Conservation (phyloP, 2,113 vertebrate species). For the Leucoraja erinaceus region DNA sequence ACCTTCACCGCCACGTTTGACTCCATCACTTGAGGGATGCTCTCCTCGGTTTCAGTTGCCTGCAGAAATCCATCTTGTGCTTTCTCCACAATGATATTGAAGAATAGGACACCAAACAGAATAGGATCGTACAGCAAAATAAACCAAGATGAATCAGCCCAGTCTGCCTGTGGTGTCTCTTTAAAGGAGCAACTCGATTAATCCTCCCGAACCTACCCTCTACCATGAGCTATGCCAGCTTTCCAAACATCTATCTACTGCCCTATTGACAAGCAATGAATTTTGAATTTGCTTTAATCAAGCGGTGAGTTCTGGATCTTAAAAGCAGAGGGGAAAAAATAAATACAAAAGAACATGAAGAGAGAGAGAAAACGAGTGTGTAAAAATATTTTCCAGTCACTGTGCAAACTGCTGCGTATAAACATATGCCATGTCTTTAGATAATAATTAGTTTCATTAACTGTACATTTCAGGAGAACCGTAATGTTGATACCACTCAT, state of each 20-base stretch:
- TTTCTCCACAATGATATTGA: too few relatives aligned
- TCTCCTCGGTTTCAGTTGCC: too few relatives aligned
- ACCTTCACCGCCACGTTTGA: too few relatives aligned
- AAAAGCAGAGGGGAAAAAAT: not conserved
- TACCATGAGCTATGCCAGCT: not conserved
- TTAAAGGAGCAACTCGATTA: not conserved
- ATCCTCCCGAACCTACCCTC: not conserved
- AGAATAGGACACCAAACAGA: too few relatives aligned
- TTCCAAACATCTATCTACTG: not conserved
- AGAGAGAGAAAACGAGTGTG: not conserved
- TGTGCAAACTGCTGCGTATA: not conserved
- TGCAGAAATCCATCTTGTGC: too few relatives aligned
- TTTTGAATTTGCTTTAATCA: not conserved
- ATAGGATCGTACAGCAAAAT: not conserved
- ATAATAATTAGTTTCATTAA: conserved; percentile 27
- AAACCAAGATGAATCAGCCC: not conserved
- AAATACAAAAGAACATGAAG: not conserved
- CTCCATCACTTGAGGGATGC: too few relatives aligned
- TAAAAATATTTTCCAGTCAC: not conserved
- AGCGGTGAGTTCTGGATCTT: not conserved
- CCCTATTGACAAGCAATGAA: not conserved
- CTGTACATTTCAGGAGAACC: conserved; percentile 8
- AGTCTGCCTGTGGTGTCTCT: not conserved
- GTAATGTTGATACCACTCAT: not conserved
- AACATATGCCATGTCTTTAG: not conserved